Conservation (phyloP, 53 echinoderm and acorn worm species). For the Glandiceps talaboti region DNA sequence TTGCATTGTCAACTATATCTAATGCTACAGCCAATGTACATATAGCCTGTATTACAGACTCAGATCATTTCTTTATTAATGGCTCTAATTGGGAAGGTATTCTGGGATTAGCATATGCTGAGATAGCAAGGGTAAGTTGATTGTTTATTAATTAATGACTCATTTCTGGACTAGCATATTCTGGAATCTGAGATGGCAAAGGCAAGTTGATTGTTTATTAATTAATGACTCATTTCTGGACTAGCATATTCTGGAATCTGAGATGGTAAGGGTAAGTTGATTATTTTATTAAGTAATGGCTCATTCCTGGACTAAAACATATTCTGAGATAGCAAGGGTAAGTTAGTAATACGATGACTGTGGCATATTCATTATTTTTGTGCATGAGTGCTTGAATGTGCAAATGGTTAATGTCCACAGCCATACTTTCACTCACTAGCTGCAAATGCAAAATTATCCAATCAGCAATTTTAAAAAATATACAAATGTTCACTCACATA, state of each 20-base stretch:
- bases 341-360: too few species aligned
- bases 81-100: slow-evolving; percentile 93
- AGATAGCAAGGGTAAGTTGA: slow-evolving; percentile 60
- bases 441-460: too few species aligned
- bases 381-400: too few species aligned
- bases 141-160: slow-evolving; percentile 71
- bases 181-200: slow-evolving; percentile 67
- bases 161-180: slow-evolving; percentile 86
- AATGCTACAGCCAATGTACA: slow-evolving; percentile 44
- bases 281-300: slow-evolving; percentile 68
- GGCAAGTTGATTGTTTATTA: slow-evolving; percentile 51
- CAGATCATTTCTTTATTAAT: slow-evolving; percentile 78
- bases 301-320: slow-evolving; percentile 90
- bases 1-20: slow-evolving; percentile 29
- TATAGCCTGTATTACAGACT: slow-evolving; percentile 64
- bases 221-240: slow-evolving; percentile 90
- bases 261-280: slow-evolving; percentile 59
- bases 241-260: slow-evolving; percentile 65
- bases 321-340: too few species aligned
- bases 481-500: too few species aligned
- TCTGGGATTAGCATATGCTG: slow-evolving; percentile 74
- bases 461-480: too few species aligned
- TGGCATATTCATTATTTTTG: too few species aligned
- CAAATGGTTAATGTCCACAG: too few species aligned
- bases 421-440: too few species aligned